These are phyloP conservation scores for Tenodera sinensis DNA, from an alignment of 2,888 invertebrate species.

Conservation along the genomic window DNA sequence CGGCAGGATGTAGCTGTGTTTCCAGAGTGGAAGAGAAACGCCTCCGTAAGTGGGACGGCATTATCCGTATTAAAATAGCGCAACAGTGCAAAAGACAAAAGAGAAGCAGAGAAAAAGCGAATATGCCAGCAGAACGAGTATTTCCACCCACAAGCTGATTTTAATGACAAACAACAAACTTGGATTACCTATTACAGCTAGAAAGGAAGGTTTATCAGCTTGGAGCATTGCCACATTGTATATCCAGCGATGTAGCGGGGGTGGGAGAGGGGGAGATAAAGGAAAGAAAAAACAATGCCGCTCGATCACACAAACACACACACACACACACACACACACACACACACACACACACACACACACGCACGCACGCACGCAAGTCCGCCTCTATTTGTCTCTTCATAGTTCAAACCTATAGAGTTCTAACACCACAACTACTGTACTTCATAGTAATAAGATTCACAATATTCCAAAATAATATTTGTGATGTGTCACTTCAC, in stretches of 20 bases:
- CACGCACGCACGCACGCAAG: too few relatives aligned
- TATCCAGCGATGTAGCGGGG: background rate
- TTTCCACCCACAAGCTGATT: background rate
- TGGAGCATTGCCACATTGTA: background rate
- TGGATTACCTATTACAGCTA: background rate
- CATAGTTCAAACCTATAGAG: background rate
- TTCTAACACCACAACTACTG: background rate
- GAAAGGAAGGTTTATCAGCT: background rate
- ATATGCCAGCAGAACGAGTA: background rate
- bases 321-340: too few relatives aligned
- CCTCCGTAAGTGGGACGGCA: background rate
- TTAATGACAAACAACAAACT: background rate
- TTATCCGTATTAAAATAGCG: background rate
- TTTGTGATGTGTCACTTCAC: too few relatives aligned
- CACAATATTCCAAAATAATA: too few relatives aligned
- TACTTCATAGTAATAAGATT: too few relatives aligned
- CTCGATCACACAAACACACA: too few relatives aligned
- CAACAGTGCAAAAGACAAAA: background rate
- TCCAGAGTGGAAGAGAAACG: background rate
- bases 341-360: too few relatives aligned
- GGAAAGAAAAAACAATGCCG: background rate
- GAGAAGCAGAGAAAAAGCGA: background rate
- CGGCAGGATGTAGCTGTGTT: background rate
- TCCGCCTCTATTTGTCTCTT: background rate
- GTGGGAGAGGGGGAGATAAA: too few relatives aligned